phyloP scores from a whole-genome alignment of 2,888 invertebrate species.

The Gryllus longicercus region DNA sequence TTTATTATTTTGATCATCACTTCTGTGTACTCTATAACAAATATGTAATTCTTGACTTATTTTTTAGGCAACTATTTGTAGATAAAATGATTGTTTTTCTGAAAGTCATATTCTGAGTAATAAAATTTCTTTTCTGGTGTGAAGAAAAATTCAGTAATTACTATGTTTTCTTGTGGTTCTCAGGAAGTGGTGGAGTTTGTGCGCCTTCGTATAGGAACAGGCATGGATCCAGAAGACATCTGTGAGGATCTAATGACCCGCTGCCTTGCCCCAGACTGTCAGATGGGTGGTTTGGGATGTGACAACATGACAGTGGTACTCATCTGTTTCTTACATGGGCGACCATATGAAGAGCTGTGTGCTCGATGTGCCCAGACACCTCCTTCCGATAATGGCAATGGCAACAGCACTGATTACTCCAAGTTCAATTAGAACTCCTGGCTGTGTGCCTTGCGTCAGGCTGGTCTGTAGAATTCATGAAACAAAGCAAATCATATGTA shows the following conservation, averaged over 20 bases:
- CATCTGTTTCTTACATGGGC: conserved; percentile 69
- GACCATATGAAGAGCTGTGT: conserved; percentile 50
- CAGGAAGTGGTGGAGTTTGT: conserved; percentile 88
- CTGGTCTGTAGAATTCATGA: conserved; percentile 11
- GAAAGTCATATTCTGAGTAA: too few relatives aligned
- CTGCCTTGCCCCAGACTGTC: conserved; percentile 94
- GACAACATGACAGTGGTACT: conserved; percentile 98
- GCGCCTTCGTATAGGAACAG: conserved; percentile 72
- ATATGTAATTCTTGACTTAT: too few relatives aligned
- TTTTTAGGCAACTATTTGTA: too few relatives aligned
- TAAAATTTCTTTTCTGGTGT: too few relatives aligned
- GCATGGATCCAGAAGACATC: conserved; percentile 87
- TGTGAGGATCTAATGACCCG: conserved; percentile 94
- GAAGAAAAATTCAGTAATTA: background rate
- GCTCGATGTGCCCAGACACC: conserved; percentile 42
- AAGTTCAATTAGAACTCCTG: conserved; percentile 17
- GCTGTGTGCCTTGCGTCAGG: background rate
- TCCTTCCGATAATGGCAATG: conserved; percentile 1
- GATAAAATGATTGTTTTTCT: too few relatives aligned
- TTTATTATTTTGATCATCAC: too few relatives aligned
- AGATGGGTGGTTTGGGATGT: conserved; percentile 94
- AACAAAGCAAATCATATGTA: conserved; percentile 2
- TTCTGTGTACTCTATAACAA: too few relatives aligned
- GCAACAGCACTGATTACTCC: background rate
- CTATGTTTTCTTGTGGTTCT: conserved; percentile 32